Percentiles rank a stretch among this genome's conserved stretches.
Evolutionary conservation across 2,113 vertebrate species (phyloP).

Genomic region (Leucoraja erinaceus): DNA sequence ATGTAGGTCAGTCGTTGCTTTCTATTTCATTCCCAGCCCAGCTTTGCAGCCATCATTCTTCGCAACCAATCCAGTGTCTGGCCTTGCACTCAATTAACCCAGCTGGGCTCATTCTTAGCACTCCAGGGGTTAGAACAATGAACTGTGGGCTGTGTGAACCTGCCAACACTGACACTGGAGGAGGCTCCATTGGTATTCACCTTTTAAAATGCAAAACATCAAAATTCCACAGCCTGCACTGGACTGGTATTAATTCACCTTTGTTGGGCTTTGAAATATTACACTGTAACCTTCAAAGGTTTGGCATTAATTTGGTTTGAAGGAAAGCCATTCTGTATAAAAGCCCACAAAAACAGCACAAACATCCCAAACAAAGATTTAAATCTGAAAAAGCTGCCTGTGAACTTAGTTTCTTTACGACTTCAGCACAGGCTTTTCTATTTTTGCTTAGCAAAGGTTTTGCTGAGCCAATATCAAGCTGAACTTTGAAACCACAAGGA

Average conservation of each 20-base stretch:
- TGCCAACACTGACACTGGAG: neutral
- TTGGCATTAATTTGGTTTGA: neutral
- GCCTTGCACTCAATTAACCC: neutral
- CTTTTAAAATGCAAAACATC: neutral
- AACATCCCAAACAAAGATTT: neutral
- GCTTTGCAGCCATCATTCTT: neutral
- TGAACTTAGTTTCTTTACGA: neutral
- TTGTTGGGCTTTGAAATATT: slow-evolving; percentile 4
- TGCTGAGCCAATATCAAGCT: neutral
- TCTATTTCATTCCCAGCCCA: neutral
- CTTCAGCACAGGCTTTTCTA: neutral
- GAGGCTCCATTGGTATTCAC: neutral
- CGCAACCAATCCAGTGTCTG: neutral
- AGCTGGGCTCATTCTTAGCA: neutral
- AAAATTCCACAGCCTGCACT: neutral
- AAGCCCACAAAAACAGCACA: no score
- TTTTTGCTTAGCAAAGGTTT: slow-evolving; percentile 13
- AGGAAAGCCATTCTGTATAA: neutral
- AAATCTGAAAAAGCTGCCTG: neutral
- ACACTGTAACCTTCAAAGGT: neutral
- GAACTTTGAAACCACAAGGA: slow-evolving; percentile 28
- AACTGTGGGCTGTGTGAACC: neutral
- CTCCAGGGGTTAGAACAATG: neutral
- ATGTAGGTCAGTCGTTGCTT: neutral
- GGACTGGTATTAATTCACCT: neutral